These are phyloP conservation scores for Lacerta agilis DNA, from an alignment of 2,797 vertebrate species.

Conservation along the genomic window DNA sequence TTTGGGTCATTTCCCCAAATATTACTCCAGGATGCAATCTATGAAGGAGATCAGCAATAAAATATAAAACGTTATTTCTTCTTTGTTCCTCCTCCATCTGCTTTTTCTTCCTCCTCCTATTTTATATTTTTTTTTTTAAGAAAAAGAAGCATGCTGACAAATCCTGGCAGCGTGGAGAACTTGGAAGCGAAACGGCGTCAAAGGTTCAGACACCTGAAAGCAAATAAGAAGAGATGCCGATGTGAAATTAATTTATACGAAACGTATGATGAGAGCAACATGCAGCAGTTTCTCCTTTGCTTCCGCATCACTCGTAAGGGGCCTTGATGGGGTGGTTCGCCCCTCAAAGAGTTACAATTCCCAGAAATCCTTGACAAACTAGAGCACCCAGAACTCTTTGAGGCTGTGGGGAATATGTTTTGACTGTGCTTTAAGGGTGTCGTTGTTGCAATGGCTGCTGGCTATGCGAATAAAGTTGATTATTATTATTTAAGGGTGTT, in stretches of 20 bases:
- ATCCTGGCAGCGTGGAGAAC: constrained; percentile 1
- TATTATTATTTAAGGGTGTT: too few species aligned
- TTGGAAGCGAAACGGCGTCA: constrained; percentile 4
- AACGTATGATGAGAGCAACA: background rate
- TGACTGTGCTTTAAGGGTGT: too few species aligned
- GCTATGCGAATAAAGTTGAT: too few species aligned
- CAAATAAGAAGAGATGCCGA: background rate
- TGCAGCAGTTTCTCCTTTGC: background rate
- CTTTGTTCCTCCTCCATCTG: too few species aligned
- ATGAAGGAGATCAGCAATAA: background rate
- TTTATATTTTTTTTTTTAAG: background rate
- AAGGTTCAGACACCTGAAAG: background rate
- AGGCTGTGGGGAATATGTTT: too few species aligned
- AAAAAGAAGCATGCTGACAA: background rate
- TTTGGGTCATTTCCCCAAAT: background rate
- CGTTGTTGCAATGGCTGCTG: too few species aligned
- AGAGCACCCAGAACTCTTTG: too few species aligned
- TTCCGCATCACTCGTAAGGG: background rate
- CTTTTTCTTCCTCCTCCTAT: too few species aligned
- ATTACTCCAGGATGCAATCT: background rate
- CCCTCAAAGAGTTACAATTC: too few species aligned
- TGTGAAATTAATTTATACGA: background rate
- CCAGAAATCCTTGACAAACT: too few species aligned
- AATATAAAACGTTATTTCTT: too few species aligned
- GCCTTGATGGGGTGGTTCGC: background rate